These are phyloP conservation scores for Herpailurus yagouaroundi DNA, from an alignment of 2,113 vertebrate genomes.

Conservation along the genomic window DNA sequence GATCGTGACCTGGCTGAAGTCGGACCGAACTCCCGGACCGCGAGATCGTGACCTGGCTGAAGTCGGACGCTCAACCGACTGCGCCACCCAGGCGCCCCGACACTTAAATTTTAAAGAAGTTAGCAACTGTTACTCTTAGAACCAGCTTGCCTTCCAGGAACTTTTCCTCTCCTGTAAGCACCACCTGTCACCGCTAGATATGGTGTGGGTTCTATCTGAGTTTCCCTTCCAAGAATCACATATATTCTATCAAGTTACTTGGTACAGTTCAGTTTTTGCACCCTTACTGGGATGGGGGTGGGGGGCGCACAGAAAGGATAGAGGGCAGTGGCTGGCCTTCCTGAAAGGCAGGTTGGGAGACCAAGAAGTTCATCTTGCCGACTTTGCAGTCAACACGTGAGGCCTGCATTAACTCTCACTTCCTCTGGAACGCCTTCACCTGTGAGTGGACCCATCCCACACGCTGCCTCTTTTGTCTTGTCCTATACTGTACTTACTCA, in stretches of 20 bases:
- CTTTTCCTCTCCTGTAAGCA: background rate
- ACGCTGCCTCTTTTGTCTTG: background rate
- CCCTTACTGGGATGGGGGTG: background rate
- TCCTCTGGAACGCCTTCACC: background rate
- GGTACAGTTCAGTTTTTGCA: background rate
- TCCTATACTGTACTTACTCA: background rate
- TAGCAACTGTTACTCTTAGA: background rate
- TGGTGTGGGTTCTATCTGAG: background rate
- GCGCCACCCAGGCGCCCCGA: no score
- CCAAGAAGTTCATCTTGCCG: background rate
- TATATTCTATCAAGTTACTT: background rate
- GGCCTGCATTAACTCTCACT: background rate
- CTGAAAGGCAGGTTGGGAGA: background rate
- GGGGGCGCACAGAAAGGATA: background rate
- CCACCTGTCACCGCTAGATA: background rate
- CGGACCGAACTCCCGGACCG: no score
- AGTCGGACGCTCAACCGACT: no score
- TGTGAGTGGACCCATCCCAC: background rate
- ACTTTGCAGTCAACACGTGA: background rate
- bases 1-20: no score
- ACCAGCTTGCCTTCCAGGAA: background rate
- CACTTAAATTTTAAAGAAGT: slow-evolving; percentile 8
- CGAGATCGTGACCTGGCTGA: no score
- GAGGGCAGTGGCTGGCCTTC: background rate
- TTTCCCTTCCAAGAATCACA: background rate